A percentile compares a stretch with the other conserved stretches of the same genome.
These are phyloP conservation scores for Conus ventricosus DNA, from an alignment of 1,140 invertebrate genomes.

Conservation along the genomic window DNA sequence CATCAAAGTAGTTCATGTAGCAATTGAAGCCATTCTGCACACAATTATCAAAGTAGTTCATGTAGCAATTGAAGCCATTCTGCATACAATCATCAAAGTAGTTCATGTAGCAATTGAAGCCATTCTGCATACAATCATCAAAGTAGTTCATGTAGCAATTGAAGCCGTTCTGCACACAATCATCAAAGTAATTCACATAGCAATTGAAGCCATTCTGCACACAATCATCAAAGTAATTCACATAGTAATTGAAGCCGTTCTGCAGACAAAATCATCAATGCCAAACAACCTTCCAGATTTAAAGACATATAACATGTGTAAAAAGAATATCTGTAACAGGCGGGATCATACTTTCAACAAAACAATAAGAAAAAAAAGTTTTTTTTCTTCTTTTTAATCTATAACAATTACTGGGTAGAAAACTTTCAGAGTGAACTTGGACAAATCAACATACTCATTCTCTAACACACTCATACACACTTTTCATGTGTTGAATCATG, in stretches of 20 bases:
- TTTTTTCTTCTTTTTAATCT: no score
- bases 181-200: background rate
- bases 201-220: background rate
- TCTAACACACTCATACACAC: no score
- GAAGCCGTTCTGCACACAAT: constrained; percentile 75
- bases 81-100: constrained; percentile 54
- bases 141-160: constrained; percentile 77
- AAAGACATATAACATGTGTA: no score
- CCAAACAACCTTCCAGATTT: no score
- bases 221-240: constrained; percentile 77
- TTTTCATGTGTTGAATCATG: no score
- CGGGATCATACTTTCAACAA: no score
- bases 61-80: constrained; percentile 78
- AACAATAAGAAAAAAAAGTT: no score
- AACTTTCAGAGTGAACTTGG: no score
- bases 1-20: background rate
- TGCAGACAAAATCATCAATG: background rate
- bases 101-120: background rate
- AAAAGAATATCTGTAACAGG: no score
- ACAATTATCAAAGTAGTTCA: constrained; percentile 77
- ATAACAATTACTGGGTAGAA: no score
- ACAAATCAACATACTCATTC: no score
- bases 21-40: background rate
- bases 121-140: constrained; percentile 69
- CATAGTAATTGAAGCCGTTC: constrained; percentile 41